Conservation (phyloP, 1,140 invertebrate genomes). For the Lasaia peninsularis region DNA sequence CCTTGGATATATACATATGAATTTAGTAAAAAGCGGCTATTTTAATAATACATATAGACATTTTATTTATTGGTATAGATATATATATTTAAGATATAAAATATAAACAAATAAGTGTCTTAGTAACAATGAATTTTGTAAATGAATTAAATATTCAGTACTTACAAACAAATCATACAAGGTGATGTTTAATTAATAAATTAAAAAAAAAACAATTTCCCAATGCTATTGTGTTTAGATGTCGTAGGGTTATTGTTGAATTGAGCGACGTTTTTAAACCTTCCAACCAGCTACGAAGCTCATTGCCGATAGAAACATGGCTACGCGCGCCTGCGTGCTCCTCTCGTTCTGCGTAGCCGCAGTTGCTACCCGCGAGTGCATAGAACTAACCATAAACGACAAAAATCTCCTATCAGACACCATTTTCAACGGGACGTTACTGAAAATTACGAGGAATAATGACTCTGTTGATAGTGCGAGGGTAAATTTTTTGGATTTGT, state of each 20-base stretch:
- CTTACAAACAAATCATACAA: neutral
- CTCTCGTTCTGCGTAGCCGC: slow-evolving; percentile 31
- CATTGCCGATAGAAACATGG: slow-evolving; percentile 55
- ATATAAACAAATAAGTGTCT: too few species aligned
- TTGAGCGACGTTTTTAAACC: slow-evolving; percentile 23
- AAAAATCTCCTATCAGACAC: slow-evolving; percentile 40
- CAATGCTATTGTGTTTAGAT: slow-evolving; percentile 38
- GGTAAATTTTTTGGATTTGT: slow-evolving; percentile 50
- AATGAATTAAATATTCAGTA: neutral
- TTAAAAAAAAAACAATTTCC: slow-evolving; percentile 22
- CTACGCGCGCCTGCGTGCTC: slow-evolving; percentile 55
- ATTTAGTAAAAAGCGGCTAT: too few species aligned
- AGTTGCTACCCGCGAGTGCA: slow-evolving; percentile 55
- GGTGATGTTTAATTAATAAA: slow-evolving; percentile 1
- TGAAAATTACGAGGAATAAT: slow-evolving; percentile 48
- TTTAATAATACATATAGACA: too few species aligned
- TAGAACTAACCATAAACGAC: slow-evolving; percentile 50
- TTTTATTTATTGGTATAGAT: too few species aligned
- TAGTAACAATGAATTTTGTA: neutral
- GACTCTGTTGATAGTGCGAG: slow-evolving; percentile 41
- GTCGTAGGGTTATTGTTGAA: slow-evolving; percentile 42
- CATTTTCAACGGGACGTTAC: slow-evolving; percentile 54
- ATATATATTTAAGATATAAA: too few species aligned
- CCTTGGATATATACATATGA: too few species aligned
- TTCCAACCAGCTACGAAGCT: slow-evolving; percentile 21